Evolutionary conservation across 2,113 vertebrate species (phyloP).

Genomic region (Actinemys pallida): DNA sequence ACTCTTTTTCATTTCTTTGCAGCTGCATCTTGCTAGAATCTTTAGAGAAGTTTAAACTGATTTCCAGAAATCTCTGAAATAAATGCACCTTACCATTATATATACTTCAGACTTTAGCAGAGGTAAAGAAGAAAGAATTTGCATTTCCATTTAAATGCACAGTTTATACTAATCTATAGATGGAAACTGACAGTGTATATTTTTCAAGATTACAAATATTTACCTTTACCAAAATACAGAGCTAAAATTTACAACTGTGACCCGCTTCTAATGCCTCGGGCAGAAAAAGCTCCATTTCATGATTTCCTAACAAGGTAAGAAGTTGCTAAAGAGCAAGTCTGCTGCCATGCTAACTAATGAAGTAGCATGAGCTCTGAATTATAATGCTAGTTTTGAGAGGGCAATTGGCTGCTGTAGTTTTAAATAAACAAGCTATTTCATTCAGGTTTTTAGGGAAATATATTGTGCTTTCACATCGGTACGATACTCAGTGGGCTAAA

Average conservation of each 20-base stretch:
- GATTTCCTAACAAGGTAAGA: slow-evolving; percentile 39
- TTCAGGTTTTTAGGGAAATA: background rate
- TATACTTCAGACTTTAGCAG: slow-evolving; percentile 55
- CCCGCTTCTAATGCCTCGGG: background rate
- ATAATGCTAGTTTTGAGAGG: slow-evolving; percentile 4
- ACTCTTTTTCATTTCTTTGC: slow-evolving; percentile 68
- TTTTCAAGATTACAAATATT: slow-evolving; percentile 66
- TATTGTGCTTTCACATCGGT: background rate
- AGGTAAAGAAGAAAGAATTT: slow-evolving; percentile 64
- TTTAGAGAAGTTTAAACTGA: slow-evolving; percentile 77
- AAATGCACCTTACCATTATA: slow-evolving; percentile 40
- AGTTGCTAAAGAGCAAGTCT: background rate
- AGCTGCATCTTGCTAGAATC: slow-evolving; percentile 68
- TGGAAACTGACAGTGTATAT: slow-evolving; percentile 62
- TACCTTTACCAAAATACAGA: slow-evolving; percentile 39
- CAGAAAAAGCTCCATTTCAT: background rate
- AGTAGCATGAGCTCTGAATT: background rate
- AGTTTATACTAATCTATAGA: slow-evolving; percentile 58
- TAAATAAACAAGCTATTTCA: background rate
- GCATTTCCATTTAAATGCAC: slow-evolving; percentile 63
- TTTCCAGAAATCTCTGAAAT: slow-evolving; percentile 67
- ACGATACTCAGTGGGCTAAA: background rate
- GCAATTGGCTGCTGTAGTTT: background rate
- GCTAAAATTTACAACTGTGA: slow-evolving; percentile 44
- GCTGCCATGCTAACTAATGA: slow-evolving; percentile 37